These are phyloP conservation scores for Nebria ingens DNA, from an alignment of 1,140 invertebrate species.

Conservation along the genomic window DNA sequence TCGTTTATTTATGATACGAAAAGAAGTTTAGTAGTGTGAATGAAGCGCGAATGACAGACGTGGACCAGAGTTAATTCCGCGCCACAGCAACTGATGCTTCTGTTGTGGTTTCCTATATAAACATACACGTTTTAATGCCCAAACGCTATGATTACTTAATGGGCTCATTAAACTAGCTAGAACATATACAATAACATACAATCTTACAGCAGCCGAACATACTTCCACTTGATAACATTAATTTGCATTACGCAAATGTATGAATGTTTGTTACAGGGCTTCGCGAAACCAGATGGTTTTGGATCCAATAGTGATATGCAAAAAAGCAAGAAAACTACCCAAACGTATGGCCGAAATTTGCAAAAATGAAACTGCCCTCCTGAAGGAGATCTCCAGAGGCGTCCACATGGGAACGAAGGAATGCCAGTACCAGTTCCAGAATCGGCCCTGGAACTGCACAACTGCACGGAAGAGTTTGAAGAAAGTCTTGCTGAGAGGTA, in stretches of 20 bases:
- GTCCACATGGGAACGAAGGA: constrained; percentile 66
- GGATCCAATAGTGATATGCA: constrained; percentile 79
- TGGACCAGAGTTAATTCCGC: background rate
- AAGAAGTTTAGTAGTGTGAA: background rate
- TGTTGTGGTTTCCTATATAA: too few relatives aligned
- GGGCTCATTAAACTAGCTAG: constrained; percentile 16
- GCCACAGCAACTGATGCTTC: too few relatives aligned
- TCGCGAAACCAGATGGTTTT: constrained; percentile 73
- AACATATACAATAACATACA: too few relatives aligned
- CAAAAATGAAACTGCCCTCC: constrained; percentile 58
- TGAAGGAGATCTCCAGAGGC: constrained; percentile 67
- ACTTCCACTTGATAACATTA: background rate
- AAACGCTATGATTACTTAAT: constrained; percentile 21
- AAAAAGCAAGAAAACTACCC: constrained; percentile 57
- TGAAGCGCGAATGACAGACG: background rate
- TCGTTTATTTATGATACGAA: constrained; percentile 1
- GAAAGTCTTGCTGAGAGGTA: constrained; percentile 72
- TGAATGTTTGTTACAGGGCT: constrained; percentile 42
- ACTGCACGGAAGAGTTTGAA: constrained; percentile 62
- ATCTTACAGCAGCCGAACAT: background rate
- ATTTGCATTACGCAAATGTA: background rate
- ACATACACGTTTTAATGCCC: constrained; percentile 20
- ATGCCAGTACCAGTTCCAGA: constrained; percentile 75
- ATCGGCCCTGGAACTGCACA: constrained; percentile 78
- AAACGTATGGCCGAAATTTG: constrained; percentile 69